phyloP scores from a whole-genome alignment of 1,140 invertebrate species.

The Trialeurodes vaporariorum region DNA sequence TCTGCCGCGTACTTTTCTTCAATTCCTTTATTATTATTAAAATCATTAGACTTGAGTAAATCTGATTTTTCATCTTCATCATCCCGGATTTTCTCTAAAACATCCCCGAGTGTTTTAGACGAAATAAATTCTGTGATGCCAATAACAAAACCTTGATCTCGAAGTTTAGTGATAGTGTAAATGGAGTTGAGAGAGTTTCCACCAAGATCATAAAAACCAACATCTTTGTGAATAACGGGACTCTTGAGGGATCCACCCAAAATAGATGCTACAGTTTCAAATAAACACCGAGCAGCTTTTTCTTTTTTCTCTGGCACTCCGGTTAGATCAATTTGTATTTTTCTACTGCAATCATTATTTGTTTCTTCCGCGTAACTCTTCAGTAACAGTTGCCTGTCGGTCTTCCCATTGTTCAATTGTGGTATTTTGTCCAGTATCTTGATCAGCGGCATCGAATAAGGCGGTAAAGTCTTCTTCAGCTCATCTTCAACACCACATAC shows the following conservation, averaged over 20 bases:
- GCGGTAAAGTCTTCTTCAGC: constrained; percentile 47
- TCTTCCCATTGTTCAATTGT: constrained; percentile 71
- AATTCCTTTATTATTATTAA: constrained; percentile 18
- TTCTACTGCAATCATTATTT: constrained; percentile 3
- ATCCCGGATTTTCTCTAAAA: constrained; percentile 36
- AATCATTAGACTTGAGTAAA: constrained; percentile 22
- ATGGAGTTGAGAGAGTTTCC: constrained; percentile 79
- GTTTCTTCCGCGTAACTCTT: constrained; percentile 44
- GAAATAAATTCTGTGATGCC: constrained; percentile 68
- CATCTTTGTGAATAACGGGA: constrained; percentile 39
- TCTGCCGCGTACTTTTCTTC: constrained; percentile 36
- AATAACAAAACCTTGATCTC: constrained; percentile 64
- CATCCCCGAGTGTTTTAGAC: constrained; percentile 51
- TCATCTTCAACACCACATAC: constrained; percentile 49
- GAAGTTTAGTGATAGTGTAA: constrained; percentile 59
- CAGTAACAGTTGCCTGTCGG: constrained; percentile 61
- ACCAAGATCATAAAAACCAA: constrained; percentile 72
- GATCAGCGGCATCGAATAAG: constrained; percentile 66
- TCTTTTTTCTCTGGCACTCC: constrained; percentile 45
- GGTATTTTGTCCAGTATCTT: constrained; percentile 59
- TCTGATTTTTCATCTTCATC: constrained; percentile 12
- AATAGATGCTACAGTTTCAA: constrained; percentile 56
- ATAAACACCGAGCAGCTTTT: constrained; percentile 50
- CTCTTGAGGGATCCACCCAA: constrained; percentile 47
- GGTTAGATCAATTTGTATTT: constrained; percentile 44